Percentiles rank a stretch among this genome's conserved stretches.
phyloP scores from a whole-genome alignment of 2,888 invertebrate species.

The Drosophila picticornis region DNA sequence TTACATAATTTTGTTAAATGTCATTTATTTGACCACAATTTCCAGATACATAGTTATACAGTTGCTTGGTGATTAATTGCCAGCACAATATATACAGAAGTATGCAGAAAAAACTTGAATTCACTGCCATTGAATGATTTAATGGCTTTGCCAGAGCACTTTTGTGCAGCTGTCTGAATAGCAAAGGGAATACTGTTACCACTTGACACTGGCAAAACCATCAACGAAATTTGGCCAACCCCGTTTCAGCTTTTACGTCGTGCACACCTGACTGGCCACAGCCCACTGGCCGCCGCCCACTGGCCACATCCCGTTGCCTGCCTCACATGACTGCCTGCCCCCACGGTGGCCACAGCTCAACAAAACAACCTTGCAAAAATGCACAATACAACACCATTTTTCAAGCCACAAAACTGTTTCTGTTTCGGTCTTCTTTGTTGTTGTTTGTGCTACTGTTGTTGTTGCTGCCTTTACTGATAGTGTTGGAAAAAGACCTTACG shows the following conservation, averaged over 20 bases:
- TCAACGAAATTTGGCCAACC: slow-evolving; percentile 40
- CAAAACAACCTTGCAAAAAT: slow-evolving; percentile 60
- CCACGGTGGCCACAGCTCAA: slow-evolving; percentile 10
- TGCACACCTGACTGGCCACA: slow-evolving; percentile 8
- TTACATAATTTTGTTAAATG: not conserved
- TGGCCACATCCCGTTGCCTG: not conserved
- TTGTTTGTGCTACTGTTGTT: slow-evolving; percentile 11
- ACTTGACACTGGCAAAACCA: slow-evolving; percentile 41
- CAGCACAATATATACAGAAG: not conserved
- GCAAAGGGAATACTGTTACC: slow-evolving; percentile 1
- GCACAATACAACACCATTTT: slow-evolving; percentile 66
- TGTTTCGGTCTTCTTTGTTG: slow-evolving; percentile 20
- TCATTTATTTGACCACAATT: slow-evolving; percentile 1
- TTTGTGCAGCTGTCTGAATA: slow-evolving; percentile 20
- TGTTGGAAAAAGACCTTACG: slow-evolving; percentile 70
- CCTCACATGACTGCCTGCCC: not conserved
- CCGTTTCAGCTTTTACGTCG: slow-evolving; percentile 20
- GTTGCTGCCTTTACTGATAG: slow-evolving; percentile 58
- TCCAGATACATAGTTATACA: slow-evolving; percentile 10
- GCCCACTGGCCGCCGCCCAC: not conserved
- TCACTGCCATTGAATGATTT: slow-evolving; percentile 48
- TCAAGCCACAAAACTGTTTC: slow-evolving; percentile 60
- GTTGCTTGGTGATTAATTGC: slow-evolving; percentile 45
- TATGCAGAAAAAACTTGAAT: not conserved
- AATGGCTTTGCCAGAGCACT: slow-evolving; percentile 22